Evolutionary conservation across 2,888 invertebrate species (phyloP), one percentile per base, ranked within the genome.

Genomic region (Agrotis ipsilon): DNA sequence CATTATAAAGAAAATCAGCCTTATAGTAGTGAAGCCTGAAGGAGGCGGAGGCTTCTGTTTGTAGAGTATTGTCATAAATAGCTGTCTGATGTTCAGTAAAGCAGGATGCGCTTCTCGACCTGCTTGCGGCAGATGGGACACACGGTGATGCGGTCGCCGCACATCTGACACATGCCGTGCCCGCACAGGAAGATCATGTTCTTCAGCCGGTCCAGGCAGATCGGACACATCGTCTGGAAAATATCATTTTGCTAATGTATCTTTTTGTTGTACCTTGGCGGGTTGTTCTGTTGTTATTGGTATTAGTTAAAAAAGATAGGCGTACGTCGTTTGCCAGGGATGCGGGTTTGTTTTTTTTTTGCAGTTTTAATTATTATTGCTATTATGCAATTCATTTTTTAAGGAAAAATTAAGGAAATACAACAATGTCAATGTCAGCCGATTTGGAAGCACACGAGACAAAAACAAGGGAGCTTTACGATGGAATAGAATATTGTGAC

Each of bases 171-270:
- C 80, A 99, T 98, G 83, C 99, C 99, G 94, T 99, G 99, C 9
- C 99, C 99, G 94, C 99, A 99, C 57, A 99, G 97, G 96, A 99
- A 99, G 87, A 99, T 99, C 99, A 99, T 99, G 95, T 99, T 99
- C 96, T 99, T 99, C 89, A 99, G 96, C 46, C 99, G 98, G 96
- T 99, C 99, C 96, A 99, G 97, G 94, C 99, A 99, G 80, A 99
- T 99, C 6, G 99, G 99, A 90, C 99, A 99, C 98, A 99, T 99
- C 2, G 99, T 99, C 99, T 99, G 97, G 5, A 96, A 97, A 72
- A 72, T 97, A 97, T 9, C 45, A 24, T 49, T 48, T 62, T 57
- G 19, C 13, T 32, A 48, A 67, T 39, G 9, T 67, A 55, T 60
- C 0, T 58, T 48, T 46, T 43, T 3, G 13, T 21, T 24, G 7